Percentiles rank a stretch among this genome's conserved stretches.
Evolutionary conservation across 1,140 invertebrate species (phyloP).

Genomic region (Zaprionus taronus): DNA sequence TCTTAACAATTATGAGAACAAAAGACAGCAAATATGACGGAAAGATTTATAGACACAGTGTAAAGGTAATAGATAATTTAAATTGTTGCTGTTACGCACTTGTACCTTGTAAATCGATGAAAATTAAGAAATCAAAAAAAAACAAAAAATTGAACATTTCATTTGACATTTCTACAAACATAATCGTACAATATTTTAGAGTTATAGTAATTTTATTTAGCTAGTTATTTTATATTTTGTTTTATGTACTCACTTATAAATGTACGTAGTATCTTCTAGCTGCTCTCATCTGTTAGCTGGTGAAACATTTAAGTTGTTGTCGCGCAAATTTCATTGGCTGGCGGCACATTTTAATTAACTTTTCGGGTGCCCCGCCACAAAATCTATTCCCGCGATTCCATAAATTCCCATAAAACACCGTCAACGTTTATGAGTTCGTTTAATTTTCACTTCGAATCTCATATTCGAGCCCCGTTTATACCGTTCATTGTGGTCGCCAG

Average conservation of each 20-base stretch:
- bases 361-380: background rate
- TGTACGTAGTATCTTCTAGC: background rate
- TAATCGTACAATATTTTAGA: too few relatives aligned
- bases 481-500: conserved; percentile 23
- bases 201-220: too few relatives aligned
- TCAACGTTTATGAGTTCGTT: conserved; percentile 47
- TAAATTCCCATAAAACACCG: conserved; percentile 42
- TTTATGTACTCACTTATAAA: background rate
- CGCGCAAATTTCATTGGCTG: conserved; percentile 21
- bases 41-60: background rate
- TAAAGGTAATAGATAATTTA: background rate
- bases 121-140: too few relatives aligned
- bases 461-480: conserved; percentile 17
- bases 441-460: conserved; percentile 32
- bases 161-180: background rate
- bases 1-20: background rate
- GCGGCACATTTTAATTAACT: conserved; percentile 42
- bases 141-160: background rate
- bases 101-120: background rate
- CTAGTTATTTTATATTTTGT: too few relatives aligned
- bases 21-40: background rate
- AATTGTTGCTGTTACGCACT: background rate
- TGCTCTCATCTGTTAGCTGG: background rate
- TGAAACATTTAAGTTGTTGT: conserved; percentile 12
- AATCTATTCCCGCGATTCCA: conserved; percentile 18